Evolutionary conservation across 2,797 vertebrate genomes (phyloP), one percentile per base, ranked within the genome.

Genomic region (Sebastes iracundus): DNA sequence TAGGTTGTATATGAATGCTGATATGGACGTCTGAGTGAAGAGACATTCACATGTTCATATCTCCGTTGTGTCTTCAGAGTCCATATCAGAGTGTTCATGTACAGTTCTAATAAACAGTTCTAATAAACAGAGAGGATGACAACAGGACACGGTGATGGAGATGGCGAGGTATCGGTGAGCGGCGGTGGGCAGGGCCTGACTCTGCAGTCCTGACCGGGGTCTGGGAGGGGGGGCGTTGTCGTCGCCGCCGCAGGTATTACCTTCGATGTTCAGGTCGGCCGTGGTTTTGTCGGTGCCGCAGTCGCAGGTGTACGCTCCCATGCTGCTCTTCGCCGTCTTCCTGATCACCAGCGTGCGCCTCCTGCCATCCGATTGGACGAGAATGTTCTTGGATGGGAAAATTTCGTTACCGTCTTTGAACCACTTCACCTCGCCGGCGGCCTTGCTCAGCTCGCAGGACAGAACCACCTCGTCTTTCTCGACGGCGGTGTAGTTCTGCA

Each of bases 391-490:
- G 76, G 98, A 99, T 5, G 97, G 96, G 78, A 94, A 96, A 82
- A 99, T 94, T 89, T 99, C 98, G 2, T 95, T 90, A 2, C 97
- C 97, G 13, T 98, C 97, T 84, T 98, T 99, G 92, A 97, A 96
- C 99, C 99, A 99, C 85, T 95, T 97, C 82, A 99, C 98, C 3
- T 97, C 96, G 4, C 94, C 97, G 14, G 88, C 89, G n/a, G 96
- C 86, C 94, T 98, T 99, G 95, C 98, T 99, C 80, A 99, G 94
- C 95, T 99, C 99, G 64, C 98, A 99, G 66, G 96, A 96, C 71
- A 99, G 92, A 71, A 95, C 42, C 30, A 98, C 97, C 90, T 99
- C 96, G 25, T 99, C 98, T 93, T 98, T 99, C 89, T 99, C 98
- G 3, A 99, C 96, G 0, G 97, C 97, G 0, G 97, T 98, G 88